Evolutionary conservation across 53 echinoderm and acorn worm species (phyloP).

Genomic region (Temnopleurus reevesii): DNA sequence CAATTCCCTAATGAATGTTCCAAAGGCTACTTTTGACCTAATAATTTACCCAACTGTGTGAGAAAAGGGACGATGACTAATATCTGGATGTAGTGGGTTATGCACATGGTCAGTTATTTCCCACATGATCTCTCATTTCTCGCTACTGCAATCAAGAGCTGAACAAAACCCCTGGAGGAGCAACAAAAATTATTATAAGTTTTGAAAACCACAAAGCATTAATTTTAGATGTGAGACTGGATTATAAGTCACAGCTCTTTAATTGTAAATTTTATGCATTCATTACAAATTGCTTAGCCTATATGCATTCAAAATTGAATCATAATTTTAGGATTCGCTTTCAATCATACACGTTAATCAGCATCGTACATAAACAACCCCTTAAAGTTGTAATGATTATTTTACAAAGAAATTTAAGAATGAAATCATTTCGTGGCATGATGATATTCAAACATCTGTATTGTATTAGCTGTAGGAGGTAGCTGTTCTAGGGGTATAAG

Average conservation of each 20-base stretch:
- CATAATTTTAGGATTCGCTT: background rate
- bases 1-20: no score
- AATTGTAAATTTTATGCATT: background rate
- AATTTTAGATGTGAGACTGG: no score
- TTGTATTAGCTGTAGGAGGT: no score
- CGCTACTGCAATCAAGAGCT: background rate
- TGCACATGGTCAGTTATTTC: no score
- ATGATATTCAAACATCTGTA: no score
- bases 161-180: background rate
- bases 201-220: background rate
- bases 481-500: no score
- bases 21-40: background rate
- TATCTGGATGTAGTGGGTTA: background rate
- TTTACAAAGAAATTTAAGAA: no score
- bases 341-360: no score
- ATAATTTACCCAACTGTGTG: background rate
- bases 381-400: no score
- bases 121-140: background rate
- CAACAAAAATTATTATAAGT: background rate
- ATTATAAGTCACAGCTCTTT: background rate
- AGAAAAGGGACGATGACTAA: background rate
- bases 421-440: no score
- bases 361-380: no score
- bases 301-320: background rate
- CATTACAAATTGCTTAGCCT: background rate